A percentile compares a stretch with the other conserved stretches of the same genome.
phyloP scores from a whole-genome alignment of 2,113 vertebrate species.

The Trogon melanurus region DNA sequence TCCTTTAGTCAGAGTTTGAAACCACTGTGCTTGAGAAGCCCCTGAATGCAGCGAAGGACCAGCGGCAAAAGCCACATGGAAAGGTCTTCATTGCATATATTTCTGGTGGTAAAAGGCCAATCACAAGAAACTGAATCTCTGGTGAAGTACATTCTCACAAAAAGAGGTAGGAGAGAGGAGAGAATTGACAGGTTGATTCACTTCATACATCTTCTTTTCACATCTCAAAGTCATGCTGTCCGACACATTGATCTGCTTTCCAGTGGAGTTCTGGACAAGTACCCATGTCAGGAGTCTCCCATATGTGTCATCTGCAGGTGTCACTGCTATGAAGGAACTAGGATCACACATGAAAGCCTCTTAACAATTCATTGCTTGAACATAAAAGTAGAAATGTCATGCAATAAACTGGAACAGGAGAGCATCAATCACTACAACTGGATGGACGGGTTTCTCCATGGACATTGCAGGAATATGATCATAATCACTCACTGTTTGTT shows the following conservation, averaged over 20 bases:
- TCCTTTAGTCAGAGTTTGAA: neutral
- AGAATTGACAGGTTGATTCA: neutral
- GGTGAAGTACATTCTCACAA: neutral
- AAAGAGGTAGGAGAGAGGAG: neutral
- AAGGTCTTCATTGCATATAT: neutral
- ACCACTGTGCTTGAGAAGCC: neutral
- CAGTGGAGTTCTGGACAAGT: neutral
- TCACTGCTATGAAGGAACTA: neutral
- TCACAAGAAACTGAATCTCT: neutral
- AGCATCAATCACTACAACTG: neutral
- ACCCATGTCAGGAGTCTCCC: neutral
- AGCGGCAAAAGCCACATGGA: neutral
- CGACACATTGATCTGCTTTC: neutral
- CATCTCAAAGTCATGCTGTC: neutral
- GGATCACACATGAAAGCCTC: fast-evolving
- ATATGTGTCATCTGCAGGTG: fast-evolving
- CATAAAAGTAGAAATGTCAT: neutral
- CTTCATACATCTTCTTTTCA: neutral
- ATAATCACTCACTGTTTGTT: slow-evolving; percentile 45
- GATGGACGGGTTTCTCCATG: slow-evolving; percentile 1
- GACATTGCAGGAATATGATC: neutral
- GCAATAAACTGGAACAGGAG: neutral
- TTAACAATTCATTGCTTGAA: neutral
- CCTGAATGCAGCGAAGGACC: neutral
- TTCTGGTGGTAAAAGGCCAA: neutral